Base-by-base conservation (phyloP, 2,797 vertebrate species). In the Gambusia yucatana region DNA sequence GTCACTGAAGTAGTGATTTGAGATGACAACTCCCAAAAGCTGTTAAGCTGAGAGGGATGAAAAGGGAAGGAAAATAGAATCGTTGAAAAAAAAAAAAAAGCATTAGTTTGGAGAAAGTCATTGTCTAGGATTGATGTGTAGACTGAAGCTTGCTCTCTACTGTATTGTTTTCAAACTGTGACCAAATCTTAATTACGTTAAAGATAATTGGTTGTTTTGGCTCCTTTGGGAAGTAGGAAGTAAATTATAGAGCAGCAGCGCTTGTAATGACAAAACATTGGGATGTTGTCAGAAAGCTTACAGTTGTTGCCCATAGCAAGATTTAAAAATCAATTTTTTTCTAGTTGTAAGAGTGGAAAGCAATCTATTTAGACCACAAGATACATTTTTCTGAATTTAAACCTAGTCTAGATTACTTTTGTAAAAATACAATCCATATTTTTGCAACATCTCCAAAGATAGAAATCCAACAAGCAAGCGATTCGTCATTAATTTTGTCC, bases 21-120 rank as follows among this genome's bases (percentile, higher is more conserved):
- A 82, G 48, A 77, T 80, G 84, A 59, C 80, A 79, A 77, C 52
- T 79, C 50, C 63, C 73, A 78, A 61, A 76, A 81, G 79, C 76
- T 36, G 46, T 77, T 67, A 47, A 22, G 44, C 59, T 79, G n/a
- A 76, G 79, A 79, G 72, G 59, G 43, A 77, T 41, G 16, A 83
- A 75, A 71, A 50, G 6, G 63, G 43, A 65, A 57, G 17, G 41
- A 73, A 76, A 57, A 76, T 39, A 44, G 70, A 79, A 72, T 9
- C 22, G 20, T 43, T 8, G 33, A 47, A 63, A 5, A 9, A 28
- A 59, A 28, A n/a, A 28, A 59, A 33, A 48, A 73, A 73, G 61
- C 63, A 33, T 74, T 28, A 44, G 46, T 59, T 57, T 39, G 57
- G 36, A 9, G 47, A 59, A 75, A 77, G 72, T 61, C 28, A 73